Percentiles rank a stretch among this genome's conserved stretches.
These are phyloP conservation scores for Seira ritae DNA, from an alignment of 2,888 invertebrate genomes.

Conservation along the genomic window DNA sequence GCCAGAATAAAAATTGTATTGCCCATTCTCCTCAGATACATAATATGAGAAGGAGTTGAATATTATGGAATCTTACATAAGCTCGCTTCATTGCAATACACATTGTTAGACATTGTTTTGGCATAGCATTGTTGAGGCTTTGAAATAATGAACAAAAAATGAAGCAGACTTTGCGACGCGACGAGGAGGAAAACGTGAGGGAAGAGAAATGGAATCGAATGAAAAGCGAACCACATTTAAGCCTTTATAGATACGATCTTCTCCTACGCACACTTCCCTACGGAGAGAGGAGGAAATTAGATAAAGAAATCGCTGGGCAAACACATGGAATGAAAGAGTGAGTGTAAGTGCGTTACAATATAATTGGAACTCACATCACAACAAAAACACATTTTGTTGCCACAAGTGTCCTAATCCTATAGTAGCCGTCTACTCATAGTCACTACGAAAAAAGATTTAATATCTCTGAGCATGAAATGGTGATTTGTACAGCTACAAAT, in stretches of 20 bases:
- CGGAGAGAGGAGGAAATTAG: background rate
- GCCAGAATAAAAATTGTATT: too few species aligned
- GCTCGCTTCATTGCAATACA: background rate
- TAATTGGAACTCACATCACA: too few species aligned
- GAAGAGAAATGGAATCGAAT: too few species aligned
- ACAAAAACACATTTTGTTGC: too few species aligned
- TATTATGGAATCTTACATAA: background rate
- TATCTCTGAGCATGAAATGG: constrained; percentile 46
- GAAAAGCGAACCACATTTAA: too few species aligned
- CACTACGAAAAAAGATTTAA: constrained; percentile 26
- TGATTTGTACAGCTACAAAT: constrained; percentile 51
- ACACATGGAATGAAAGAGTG: background rate
- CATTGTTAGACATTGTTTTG: constrained; percentile 1
- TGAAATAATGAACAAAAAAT: background rate
- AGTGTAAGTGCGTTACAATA: background rate
- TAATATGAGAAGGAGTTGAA: background rate
- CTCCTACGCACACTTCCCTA: background rate
- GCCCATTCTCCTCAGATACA: constrained; percentile 19
- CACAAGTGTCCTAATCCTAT: constrained; percentile 4
- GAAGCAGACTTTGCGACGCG: too few species aligned
- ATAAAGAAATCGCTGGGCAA: background rate
- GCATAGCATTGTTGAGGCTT: background rate
- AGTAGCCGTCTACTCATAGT: background rate
- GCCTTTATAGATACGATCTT: background rate
- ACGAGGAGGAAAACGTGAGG: too few species aligned